Conservation (phyloP, 1,140 invertebrate genomes). For the Lanistes nyassanus region DNA sequence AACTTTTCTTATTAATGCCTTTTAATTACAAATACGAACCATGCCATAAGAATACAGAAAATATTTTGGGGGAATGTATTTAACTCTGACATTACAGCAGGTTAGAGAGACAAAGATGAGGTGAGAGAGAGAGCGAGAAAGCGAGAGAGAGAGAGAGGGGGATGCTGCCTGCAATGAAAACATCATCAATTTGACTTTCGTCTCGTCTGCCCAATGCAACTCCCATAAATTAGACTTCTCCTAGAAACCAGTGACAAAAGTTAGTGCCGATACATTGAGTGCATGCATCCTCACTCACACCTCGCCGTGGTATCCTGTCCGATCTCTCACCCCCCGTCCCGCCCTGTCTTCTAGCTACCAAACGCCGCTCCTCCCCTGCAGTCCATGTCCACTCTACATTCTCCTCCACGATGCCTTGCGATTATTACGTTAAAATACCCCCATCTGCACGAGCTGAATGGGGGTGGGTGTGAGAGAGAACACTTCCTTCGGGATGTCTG, state of each 20-base stretch:
- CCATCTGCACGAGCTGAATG: too few species aligned
- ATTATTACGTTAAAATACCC: too few species aligned
- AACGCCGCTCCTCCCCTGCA: neutral
- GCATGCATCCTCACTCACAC: neutral
- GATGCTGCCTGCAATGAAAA: neutral
- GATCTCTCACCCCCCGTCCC: neutral
- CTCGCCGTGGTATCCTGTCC: neutral
- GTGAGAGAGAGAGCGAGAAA: neutral
- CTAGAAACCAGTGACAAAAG: neutral
- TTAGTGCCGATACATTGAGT: neutral
- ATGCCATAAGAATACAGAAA: too few species aligned
- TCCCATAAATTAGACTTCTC: neutral
- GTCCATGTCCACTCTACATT: too few species aligned
- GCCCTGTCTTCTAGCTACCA: neutral
- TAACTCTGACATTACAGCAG: neutral
- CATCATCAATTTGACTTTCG: neutral
- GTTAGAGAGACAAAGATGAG: neutral
- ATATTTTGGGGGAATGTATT: neutral
- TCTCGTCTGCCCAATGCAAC: neutral
- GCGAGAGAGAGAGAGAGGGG: neutral
- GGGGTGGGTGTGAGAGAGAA: too few species aligned
- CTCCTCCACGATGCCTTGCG: too few species aligned
- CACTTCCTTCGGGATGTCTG: too few species aligned
- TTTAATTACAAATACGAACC: too few species aligned
- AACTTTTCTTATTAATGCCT: too few species aligned